These are phyloP conservation scores for Rhinopomastus cyanomelas DNA, from an alignment of 2,113 vertebrate species.

Conservation along the genomic window DNA sequence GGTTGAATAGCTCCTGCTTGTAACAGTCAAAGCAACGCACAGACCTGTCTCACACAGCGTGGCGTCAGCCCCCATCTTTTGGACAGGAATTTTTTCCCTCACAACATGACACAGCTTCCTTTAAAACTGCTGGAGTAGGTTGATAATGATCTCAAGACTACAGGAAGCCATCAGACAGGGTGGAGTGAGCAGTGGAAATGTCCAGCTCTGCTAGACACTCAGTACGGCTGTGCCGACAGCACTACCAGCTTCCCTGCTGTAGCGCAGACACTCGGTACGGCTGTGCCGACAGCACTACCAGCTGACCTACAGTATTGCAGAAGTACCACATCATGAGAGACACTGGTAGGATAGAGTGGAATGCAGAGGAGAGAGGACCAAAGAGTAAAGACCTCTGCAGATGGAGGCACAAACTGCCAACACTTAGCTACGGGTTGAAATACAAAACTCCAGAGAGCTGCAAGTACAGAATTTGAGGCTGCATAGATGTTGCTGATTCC, in stretches of 20 bases:
- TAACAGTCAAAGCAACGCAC: not conserved
- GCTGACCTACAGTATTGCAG: not conserved
- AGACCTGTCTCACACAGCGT: fast-evolving
- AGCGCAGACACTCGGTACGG: not conserved
- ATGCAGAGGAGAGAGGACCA: not conserved
- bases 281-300: not conserved
- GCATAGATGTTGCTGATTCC: no score
- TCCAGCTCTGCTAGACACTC: not conserved
- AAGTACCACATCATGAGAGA: not conserved
- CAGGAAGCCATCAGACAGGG: not conserved
- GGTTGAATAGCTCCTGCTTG: not conserved
- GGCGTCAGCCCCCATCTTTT: not conserved
- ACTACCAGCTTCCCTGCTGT: not conserved
- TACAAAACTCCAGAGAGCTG: no score
- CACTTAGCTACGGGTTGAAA: no score
- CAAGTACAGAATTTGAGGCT: no score
- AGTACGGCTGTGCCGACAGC: not conserved
- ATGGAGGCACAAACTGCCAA: no score
- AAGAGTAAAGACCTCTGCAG: not conserved
- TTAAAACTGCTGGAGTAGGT: not conserved
- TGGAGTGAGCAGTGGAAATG: not conserved
- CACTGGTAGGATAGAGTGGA: not conserved
- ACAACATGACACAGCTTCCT: not conserved
- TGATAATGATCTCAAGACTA: not conserved
- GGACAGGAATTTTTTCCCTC: not conserved